Percentiles rank a stretch among this genome's conserved stretches.
Evolutionary conservation across 2,888 invertebrate species (phyloP).

Genomic region (Caenorhabditis auriculariae): DNA sequence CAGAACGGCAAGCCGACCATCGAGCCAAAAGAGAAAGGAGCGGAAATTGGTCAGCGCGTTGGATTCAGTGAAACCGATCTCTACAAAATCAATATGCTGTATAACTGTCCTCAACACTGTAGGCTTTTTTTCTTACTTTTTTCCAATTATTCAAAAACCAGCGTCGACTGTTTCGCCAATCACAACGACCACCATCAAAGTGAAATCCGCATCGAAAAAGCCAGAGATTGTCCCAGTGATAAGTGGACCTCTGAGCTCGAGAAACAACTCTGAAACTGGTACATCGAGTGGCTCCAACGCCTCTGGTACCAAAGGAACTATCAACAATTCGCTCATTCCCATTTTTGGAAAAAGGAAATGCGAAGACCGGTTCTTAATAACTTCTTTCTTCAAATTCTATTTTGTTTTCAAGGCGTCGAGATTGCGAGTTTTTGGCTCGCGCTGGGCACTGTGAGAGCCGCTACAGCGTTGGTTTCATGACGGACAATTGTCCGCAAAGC

Average conservation of each 20-base stretch:
- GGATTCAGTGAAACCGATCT: conserved; percentile 63
- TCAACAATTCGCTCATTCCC: conserved; percentile 20
- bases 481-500: conserved; percentile 53
- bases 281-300: conserved; percentile 22
- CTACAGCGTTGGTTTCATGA: conserved; percentile 56
- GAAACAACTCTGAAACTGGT: conserved; percentile 23
- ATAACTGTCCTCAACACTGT: conserved; percentile 54
- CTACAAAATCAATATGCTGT: conserved; percentile 63
- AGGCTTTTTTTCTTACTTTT: neutral
- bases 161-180: conserved; percentile 8
- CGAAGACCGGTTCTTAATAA: conserved; percentile 22
- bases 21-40: conserved; percentile 50
- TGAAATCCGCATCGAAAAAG: conserved; percentile 32
- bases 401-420: conserved; percentile 30
- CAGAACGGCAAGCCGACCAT: conserved; percentile 60
- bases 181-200: conserved; percentile 11
- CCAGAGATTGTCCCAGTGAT: conserved; percentile 10
- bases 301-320: conserved; percentile 10
- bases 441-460: conserved; percentile 58
- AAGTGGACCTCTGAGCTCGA: neutral
- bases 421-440: conserved; percentile 53
- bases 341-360: conserved; percentile 28
- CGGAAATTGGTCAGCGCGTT: conserved; percentile 56
- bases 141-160: conserved; percentile 3
- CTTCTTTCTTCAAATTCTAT: neutral